Evolutionary conservation across 2,113 vertebrate species (phyloP).

Genomic region (Noctilio leporinus): DNA sequence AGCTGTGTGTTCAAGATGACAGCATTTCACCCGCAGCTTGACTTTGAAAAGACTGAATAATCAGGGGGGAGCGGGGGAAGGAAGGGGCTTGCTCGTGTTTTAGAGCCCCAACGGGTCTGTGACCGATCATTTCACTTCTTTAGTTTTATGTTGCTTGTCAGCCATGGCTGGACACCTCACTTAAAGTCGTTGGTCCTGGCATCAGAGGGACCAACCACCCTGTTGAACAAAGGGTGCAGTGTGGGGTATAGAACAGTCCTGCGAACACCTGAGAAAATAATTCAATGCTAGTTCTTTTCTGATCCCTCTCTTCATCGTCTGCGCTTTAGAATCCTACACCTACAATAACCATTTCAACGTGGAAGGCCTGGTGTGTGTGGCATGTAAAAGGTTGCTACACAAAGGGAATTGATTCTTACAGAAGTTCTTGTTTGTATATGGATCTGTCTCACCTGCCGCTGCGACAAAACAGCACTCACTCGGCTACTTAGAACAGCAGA

Average conservation of each 20-base stretch:
- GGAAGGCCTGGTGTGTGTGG: neutral
- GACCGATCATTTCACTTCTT: constrained; percentile 50
- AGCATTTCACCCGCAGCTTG: neutral
- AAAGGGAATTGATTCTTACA: neutral
- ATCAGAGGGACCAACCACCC: neutral
- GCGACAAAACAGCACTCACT: neutral
- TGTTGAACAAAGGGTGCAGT: neutral
- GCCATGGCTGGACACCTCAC: neutral
- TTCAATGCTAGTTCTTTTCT: neutral
- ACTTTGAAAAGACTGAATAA: neutral
- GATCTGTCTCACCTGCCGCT: neutral
- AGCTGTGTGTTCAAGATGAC: neutral
- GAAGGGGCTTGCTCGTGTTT: neutral
- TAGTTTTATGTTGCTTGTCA: constrained; percentile 42
- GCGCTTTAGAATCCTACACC: neutral
- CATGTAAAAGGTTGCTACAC: neutral
- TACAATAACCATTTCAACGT: neutral
- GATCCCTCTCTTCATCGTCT: neutral
- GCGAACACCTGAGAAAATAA: neutral
- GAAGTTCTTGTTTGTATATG: neutral
- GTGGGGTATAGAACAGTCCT: neutral
- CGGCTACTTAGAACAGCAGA: neutral
- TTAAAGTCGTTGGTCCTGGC: neutral
- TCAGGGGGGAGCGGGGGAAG: neutral
- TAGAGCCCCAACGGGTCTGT: neutral